Conservation (phyloP, 2,888 invertebrate genomes). For the Agrochola lota region DNA sequence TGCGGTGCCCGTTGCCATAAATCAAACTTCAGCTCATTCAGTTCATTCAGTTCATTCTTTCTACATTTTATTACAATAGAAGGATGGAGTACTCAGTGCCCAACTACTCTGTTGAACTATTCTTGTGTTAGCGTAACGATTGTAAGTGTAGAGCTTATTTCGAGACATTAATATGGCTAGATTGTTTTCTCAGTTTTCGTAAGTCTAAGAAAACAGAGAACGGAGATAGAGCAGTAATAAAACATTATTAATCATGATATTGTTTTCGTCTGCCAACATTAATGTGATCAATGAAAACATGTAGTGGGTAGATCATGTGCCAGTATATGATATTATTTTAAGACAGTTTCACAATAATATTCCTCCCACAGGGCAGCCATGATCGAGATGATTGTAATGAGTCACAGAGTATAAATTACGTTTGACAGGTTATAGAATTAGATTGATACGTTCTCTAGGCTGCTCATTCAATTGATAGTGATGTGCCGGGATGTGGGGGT, state of each 20-base stretch:
- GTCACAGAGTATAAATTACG: conserved; percentile 80
- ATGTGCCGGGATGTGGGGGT: conserved; percentile 88
- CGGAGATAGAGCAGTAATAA: conserved; percentile 41
- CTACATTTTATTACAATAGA: conserved; percentile 55
- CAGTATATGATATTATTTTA: conserved; percentile 58
- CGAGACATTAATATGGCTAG: conserved; percentile 35
- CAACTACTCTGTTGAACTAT: conserved; percentile 33
- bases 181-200: conserved; percentile 33
- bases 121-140: conserved; percentile 44
- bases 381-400: conserved; percentile 67
- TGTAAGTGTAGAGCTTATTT: conserved; percentile 42
- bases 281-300: conserved; percentile 57
- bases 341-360: conserved; percentile 57
- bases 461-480: conserved; percentile 85
- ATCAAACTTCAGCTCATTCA: conserved; percentile 62
- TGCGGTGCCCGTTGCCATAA: conserved; percentile 66
- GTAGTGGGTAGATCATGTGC: conserved; percentile 51
- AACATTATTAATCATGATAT: conserved; percentile 52
- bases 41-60: conserved; percentile 51
- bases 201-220: conserved; percentile 40
- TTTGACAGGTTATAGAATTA: conserved; percentile 85
- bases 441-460: conserved; percentile 86
- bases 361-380: conserved; percentile 51
- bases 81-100: conserved; percentile 15
- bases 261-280: conserved; percentile 56